Base-by-base conservation (phyloP, 2,888 invertebrate species). In the Stramonita haemastoma region DNA sequence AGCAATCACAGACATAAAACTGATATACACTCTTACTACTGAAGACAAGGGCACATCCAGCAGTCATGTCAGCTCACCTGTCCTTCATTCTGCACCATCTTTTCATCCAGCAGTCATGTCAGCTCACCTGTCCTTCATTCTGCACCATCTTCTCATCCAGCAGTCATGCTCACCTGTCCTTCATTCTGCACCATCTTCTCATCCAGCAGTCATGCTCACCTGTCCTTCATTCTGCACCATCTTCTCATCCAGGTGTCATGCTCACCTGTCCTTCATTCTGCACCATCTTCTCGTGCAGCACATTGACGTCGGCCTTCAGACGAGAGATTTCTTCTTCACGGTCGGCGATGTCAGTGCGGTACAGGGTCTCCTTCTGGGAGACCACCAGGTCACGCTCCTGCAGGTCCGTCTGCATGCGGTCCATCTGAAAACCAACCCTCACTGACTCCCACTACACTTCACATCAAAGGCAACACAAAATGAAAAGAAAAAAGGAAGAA, bases 271-370 rank as follows among this genome's bases (percentile, higher is more conserved):
- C 92, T n/a, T 94, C 93, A 77, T 90, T 92, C 90, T 95, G 94
- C 17, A 93, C 92, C 32, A 95, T 92, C 91, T 95, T 94, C 91
- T 95, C 95, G 90, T 95, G 94, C 29, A 95, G 90, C 70, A 95
- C 93, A 87, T 93, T 93, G n/a, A 95, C 91, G 90, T 95, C 95
- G 26, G 94, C 93, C 89, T 94, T 93, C 26, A 95, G 92, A 81
- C 94, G 92, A 46, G 94, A 93, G 29, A 93, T 91, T 83, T 93
- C 93, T 88, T 95, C 95, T 57, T 95, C 95, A 87, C 93, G 93
- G 90, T 95, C 95, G 0, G 94, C 92, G 32, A 95, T 81, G 56
- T 95, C 94, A 22, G 94, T 93, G 89, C 94, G 94, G 91, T 92
- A 94, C 86, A 93, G 89, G 0, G 95, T 94, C 87, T 95, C 95